Evolutionary conservation across 2,888 invertebrate genomes (phyloP).

Genomic region (Drosophila nigritarsus): DNA sequence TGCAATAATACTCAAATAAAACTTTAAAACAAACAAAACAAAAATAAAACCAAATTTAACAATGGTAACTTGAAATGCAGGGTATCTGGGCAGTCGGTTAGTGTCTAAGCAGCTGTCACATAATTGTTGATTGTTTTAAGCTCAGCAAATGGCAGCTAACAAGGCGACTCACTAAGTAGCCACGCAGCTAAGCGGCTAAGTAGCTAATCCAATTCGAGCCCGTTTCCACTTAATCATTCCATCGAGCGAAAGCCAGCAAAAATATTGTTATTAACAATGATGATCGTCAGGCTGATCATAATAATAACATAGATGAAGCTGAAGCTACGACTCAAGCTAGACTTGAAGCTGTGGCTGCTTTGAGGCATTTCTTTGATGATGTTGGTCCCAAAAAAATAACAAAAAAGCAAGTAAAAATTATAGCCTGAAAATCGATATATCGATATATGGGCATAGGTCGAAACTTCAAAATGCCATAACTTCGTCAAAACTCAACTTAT

Average conservation of each 20-base stretch:
- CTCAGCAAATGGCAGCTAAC: slow-evolving; percentile 42
- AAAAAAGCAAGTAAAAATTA: neutral
- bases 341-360: slow-evolving; percentile 5
- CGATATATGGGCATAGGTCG: too few species aligned
- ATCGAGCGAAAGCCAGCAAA: slow-evolving; percentile 67
- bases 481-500: too few species aligned
- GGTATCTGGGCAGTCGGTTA: neutral
- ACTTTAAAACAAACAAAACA: too few species aligned
- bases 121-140: slow-evolving; percentile 12
- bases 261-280: slow-evolving; percentile 71
- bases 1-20: neutral
- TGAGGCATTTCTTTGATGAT: slow-evolving; percentile 46
- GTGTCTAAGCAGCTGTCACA: too few species aligned
- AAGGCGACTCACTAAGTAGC: slow-evolving; percentile 50
- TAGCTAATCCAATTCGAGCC: slow-evolving; percentile 48
- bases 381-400: slow-evolving; percentile 7
- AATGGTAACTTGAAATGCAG: too few species aligned
- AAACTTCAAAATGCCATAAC: too few species aligned
- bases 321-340: neutral
- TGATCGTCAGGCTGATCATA: neutral
- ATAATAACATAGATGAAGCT: slow-evolving; percentile 7
- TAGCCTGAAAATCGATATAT: too few species aligned
- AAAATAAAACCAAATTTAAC: too few species aligned
- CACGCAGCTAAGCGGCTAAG: slow-evolving; percentile 8
- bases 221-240: slow-evolving; percentile 68